Percentiles rank a stretch among this genome's conserved stretches.
These are phyloP conservation scores for Diadophis punctatus DNA, from an alignment of 2,113 vertebrate genomes.

Conservation along the genomic window DNA sequence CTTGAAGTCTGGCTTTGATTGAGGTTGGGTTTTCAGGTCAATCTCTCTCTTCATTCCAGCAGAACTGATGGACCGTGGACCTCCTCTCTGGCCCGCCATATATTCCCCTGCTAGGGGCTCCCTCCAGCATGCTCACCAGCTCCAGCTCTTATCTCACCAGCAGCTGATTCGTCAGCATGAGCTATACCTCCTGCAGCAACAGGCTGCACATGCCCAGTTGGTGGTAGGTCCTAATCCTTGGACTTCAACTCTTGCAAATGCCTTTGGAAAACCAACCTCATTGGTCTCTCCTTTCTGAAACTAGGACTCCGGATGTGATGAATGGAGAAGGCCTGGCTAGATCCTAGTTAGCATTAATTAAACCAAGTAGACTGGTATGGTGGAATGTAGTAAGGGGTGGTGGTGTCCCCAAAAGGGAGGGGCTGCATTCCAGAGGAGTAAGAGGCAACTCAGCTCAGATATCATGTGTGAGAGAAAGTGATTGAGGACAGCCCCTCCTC, in stretches of 20 bases:
- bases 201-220: constrained; percentile 89
- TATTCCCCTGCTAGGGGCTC: constrained; percentile 82
- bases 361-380: neutral
- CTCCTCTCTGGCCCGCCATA: constrained; percentile 86
- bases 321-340: neutral
- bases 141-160: constrained; percentile 96
- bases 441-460: neutral
- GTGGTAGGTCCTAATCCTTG: constrained; percentile 66
- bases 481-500: neutral
- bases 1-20: neutral
- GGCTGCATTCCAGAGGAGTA: neutral
- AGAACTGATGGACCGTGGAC: constrained; percentile 88
- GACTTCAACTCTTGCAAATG: neutral
- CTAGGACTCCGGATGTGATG: too few relatives aligned
- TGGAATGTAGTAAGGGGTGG: neutral
- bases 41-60: constrained; percentile 61
- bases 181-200: constrained; percentile 94
- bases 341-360: neutral
- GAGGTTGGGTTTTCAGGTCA: neutral
- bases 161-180: constrained; percentile 95
- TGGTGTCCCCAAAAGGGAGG: neutral
- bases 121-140: constrained; percentile 94
- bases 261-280: neutral
- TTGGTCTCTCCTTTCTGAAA: neutral
- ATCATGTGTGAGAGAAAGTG: neutral